Evolutionary conservation across 2,888 invertebrate species (phyloP).

Genomic region (Habroteleia sp.): DNA sequence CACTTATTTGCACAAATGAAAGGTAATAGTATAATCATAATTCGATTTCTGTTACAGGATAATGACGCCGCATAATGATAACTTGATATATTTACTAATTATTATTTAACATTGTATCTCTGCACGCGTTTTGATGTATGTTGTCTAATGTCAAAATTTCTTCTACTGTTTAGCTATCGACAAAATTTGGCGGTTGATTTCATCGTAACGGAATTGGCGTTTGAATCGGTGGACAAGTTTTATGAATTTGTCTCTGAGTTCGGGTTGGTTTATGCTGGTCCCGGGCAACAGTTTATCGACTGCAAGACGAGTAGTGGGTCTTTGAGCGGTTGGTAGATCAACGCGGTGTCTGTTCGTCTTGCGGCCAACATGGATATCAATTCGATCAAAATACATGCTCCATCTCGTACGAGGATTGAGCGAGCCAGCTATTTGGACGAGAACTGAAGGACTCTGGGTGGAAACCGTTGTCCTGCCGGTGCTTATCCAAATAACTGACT

Average conservation of each 20-base stretch:
- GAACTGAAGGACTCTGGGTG: slow-evolving; percentile 47
- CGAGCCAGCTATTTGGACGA: slow-evolving; percentile 69
- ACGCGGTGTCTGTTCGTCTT: slow-evolving; percentile 52
- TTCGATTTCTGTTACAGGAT: slow-evolving; percentile 79
- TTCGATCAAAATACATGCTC: slow-evolving; percentile 37
- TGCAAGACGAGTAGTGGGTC: slow-evolving; percentile 89
- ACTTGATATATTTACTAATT: slow-evolving; percentile 52
- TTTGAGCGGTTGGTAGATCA: slow-evolving; percentile 78
- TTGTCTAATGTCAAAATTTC: slow-evolving; percentile 81
- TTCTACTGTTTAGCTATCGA: slow-evolving; percentile 91
- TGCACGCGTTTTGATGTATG: slow-evolving; percentile 14
- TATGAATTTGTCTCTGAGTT: slow-evolving; percentile 93
- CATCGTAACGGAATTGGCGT: slow-evolving; percentile 93
- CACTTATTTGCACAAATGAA: slow-evolving; percentile 8
- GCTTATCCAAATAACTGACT: slow-evolving; percentile 69
- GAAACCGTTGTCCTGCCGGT: slow-evolving; percentile 23
- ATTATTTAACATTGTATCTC: slow-evolving; percentile 21
- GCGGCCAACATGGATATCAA: slow-evolving; percentile 53
- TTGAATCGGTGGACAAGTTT: slow-evolving; percentile 91
- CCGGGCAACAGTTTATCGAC: slow-evolving; percentile 89
- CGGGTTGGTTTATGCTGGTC: slow-evolving; percentile 87
- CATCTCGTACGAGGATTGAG: slow-evolving; percentile 26
- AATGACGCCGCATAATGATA: slow-evolving; percentile 62
- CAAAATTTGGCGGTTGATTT: slow-evolving; percentile 93
- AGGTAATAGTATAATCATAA: slow-evolving; percentile 54